These are phyloP conservation scores for Buteo buteo DNA, from an alignment of 2,113 vertebrate species.

Conservation along the genomic window DNA sequence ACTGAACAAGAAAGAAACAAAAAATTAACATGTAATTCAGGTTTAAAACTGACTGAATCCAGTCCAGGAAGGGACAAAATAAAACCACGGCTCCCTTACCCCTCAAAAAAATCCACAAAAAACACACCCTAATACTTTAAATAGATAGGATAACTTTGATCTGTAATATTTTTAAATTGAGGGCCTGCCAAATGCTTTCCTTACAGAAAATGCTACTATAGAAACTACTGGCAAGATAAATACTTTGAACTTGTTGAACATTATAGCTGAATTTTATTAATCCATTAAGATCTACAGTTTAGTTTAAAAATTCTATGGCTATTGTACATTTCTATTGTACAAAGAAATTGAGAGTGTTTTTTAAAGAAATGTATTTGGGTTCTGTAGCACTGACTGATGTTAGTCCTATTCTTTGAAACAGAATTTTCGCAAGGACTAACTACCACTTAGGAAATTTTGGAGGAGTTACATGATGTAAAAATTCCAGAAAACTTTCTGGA, in stretches of 20 bases:
- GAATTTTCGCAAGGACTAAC: not conserved
- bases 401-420: not conserved
- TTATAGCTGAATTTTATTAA: not conserved
- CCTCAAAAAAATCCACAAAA: not conserved
- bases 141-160: not conserved
- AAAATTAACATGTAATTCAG: not conserved
- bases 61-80: not conserved
- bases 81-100: rapidly evolving
- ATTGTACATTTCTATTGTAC: not conserved
- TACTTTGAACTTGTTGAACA: not conserved
- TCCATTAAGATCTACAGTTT: not conserved
- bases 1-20: not conserved
- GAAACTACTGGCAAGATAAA: not conserved
- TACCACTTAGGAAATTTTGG: not conserved
- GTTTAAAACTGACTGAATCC: not conserved
- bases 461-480: not conserved
- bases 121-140: not conserved
- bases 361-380: not conserved
- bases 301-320: not conserved
- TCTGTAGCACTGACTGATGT: not conserved
- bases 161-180: not conserved
- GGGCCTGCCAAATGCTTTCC: not conserved
- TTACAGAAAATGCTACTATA: not conserved
- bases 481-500: not conserved
- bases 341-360: not conserved